These are phyloP conservation scores for Antheraea yamamai DNA, from an alignment of 2,888 invertebrate species.

Conservation along the genomic window DNA sequence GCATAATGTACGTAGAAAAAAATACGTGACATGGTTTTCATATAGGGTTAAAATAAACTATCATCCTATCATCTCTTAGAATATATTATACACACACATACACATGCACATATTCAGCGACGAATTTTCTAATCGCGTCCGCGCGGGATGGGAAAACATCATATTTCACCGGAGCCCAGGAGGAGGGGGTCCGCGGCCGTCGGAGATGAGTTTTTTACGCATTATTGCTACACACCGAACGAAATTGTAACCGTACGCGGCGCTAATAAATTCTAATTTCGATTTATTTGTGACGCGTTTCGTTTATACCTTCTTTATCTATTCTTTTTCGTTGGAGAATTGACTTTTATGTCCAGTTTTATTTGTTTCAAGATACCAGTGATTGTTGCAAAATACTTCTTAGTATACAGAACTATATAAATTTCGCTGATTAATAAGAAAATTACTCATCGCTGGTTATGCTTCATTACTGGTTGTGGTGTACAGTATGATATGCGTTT, in stretches of 20 bases:
- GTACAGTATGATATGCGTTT: no score
- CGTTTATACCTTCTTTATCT: slow-evolving; percentile 25
- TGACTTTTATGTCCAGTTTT: not conserved
- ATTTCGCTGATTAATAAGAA: not conserved
- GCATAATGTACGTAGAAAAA: not conserved
- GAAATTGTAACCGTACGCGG: slow-evolving; percentile 67
- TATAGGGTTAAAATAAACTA: not conserved
- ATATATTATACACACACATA: slow-evolving; percentile 36
- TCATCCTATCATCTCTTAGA: slow-evolving; percentile 40
- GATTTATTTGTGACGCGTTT: slow-evolving; percentile 60
- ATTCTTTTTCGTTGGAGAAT: slow-evolving; percentile 38
- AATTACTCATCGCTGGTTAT: no score
- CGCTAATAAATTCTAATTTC: slow-evolving; percentile 76
- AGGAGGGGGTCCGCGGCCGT: slow-evolving; percentile 51
- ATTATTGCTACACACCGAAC: slow-evolving; percentile 78
- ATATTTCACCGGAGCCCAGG: slow-evolving; percentile 69
- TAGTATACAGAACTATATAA: not conserved
- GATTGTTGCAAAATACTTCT: not conserved
- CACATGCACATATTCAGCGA: slow-evolving; percentile 46
- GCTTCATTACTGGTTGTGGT: no score
- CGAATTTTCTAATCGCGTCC: slow-evolving; percentile 81
- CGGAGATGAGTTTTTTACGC: slow-evolving; percentile 82
- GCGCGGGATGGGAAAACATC: slow-evolving; percentile 77
- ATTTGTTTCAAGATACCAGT: not conserved
- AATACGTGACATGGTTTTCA: not conserved